Evolutionary conservation across 2,797 vertebrate genomes (phyloP), one percentile per base, ranked within the genome.

Genomic region (Clamator glandarius): DNA sequence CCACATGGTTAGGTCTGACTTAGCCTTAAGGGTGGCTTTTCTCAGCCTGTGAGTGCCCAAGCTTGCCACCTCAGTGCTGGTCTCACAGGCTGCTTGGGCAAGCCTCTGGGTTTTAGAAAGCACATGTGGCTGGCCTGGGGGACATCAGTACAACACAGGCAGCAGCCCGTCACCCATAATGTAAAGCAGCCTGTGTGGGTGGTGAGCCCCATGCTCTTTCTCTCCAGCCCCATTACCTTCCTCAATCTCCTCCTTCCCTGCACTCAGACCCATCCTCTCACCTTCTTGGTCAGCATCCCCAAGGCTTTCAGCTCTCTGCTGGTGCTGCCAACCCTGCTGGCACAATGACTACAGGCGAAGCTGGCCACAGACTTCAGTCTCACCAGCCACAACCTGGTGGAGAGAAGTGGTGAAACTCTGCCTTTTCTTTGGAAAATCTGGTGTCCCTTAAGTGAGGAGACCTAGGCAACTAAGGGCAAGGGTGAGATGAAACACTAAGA

Each of bases 301-400:
- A 10, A 25, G 26, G 20, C 25, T 68, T n/a, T 46, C 4, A 1
- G 42, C 70, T 68, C 42, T 12, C 59, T 62, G 24, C 15, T 0
- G 3, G 52, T 12, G 57, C 52, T 69, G 28, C 35, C 35, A 44
- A 54, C 11, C 35, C 31, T 61, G 46, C 48, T 35, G 66, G 42
- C 48, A 76, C 0, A 1, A 29, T 3, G 2, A 44, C n/a, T 54
- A 25, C 0, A 0, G 50, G 12, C 12, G 8, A 70, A 44, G 16
- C n/a, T 39, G 29, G 48, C 75, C 70, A 64, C 21, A 1, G 3
- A 15, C 42, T 89, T 66, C 61, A n/a, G 44, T 54, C 26, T 61
- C 57, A 19, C 51, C 63, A 72, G 63, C 24, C 11, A 39, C 4
- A 4, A 54, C 28, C 36, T n/a, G 35, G 21, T 14, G 23, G 61